Evolutionary conservation across 2,113 vertebrate species (phyloP).

Genomic region (Athene cunicularia): DNA sequence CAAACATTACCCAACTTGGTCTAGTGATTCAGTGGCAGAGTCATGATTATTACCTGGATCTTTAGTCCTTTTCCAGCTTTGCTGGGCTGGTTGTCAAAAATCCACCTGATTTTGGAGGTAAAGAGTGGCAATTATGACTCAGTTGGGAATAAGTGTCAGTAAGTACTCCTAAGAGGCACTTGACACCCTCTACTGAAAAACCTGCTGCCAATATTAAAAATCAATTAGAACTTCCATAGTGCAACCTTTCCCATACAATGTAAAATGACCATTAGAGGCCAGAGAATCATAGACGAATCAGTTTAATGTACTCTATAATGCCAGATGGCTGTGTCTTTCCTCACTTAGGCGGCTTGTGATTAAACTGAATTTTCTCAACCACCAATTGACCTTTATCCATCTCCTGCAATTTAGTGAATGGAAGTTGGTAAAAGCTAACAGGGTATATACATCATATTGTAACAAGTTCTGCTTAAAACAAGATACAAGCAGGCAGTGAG

Average conservation of each 20-base stretch:
- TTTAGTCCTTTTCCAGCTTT: background rate
- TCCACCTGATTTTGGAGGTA: background rate
- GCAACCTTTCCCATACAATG: background rate
- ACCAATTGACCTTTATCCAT: slow-evolving; percentile 58
- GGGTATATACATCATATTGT: background rate
- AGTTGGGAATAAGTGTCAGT: background rate
- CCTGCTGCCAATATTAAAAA: slow-evolving; percentile 20
- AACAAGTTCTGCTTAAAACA: background rate
- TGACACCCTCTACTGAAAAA: background rate
- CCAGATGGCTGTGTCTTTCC: slow-evolving; percentile 38
- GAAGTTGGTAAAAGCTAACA: slow-evolving; percentile 27
- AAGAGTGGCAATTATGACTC: background rate
- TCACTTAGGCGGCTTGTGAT: slow-evolving; percentile 31
- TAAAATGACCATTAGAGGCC: slow-evolving; percentile 42
- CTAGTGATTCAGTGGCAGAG: background rate
- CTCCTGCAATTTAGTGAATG: background rate
- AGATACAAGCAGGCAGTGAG: background rate
- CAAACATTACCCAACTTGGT: background rate
- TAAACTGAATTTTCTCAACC: slow-evolving; percentile 55
- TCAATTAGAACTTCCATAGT: slow-evolving; percentile 26
- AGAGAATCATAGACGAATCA: background rate
- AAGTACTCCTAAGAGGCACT: background rate
- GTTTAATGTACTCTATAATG: slow-evolving; percentile 54
- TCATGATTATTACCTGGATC: background rate
- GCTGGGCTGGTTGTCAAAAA: background rate